A percentile compares a stretch with the other conserved stretches of the same genome.
Conservation (phyloP, 2,113 vertebrate genomes). For the Anhinga anhinga region DNA sequence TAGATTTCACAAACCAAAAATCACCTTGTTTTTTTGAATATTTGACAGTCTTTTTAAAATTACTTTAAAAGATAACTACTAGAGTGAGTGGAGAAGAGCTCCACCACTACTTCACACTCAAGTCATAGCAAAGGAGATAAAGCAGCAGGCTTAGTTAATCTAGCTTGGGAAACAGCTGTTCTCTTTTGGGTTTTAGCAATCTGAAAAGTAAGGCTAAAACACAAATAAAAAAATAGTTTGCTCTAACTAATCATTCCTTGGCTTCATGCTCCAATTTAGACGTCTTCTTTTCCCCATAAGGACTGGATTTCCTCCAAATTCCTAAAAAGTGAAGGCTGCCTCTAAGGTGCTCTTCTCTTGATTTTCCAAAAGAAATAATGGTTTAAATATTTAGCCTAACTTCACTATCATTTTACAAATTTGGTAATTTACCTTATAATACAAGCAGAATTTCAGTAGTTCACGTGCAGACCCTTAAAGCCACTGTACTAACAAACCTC, state of each 20-base stretch:
- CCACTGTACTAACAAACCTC: background rate
- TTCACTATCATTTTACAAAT: background rate
- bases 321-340: background rate
- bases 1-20: no score
- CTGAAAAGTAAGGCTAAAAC: background rate
- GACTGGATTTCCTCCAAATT: background rate
- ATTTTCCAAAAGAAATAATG: background rate
- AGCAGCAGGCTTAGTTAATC: background rate
- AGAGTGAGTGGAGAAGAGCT: background rate
- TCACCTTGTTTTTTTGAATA: no score
- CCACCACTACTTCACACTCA: background rate
- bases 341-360: background rate
- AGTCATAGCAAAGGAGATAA: background rate
- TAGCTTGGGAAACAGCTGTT: background rate
- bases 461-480: background rate
- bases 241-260: background rate
- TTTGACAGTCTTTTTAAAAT: background rate
- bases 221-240: background rate
- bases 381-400: background rate
- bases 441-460: background rate
- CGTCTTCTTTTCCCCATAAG: background rate
- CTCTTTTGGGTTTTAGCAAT: background rate
- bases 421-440: background rate
- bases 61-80: background rate
- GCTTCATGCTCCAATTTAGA: background rate